Evolutionary conservation across 2,888 invertebrate genomes (phyloP), one percentile per base, ranked within the genome.

Genomic region (Mactromeris polynyma): DNA sequence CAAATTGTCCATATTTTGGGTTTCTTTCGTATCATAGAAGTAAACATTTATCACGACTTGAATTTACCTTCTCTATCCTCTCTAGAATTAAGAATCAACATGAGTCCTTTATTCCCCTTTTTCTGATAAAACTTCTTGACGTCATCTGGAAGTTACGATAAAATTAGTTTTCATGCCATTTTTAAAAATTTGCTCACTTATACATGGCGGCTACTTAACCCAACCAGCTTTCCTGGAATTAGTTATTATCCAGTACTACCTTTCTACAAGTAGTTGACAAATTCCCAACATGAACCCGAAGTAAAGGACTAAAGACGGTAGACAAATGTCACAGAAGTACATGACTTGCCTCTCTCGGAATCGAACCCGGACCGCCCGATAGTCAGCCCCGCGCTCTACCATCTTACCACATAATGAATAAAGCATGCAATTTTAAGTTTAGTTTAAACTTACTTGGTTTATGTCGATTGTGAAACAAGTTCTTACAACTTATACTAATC

Each of bases 21-120:
- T n/a, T n/a, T n/a, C n/a, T n/a, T n/a, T n/a, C n/a, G n/a, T n/a
- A n/a, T n/a, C n/a, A n/a, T n/a, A n/a, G n/a, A n/a, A n/a, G n/a
- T n/a, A n/a, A n/a, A 54, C 17, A 17, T 54, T 54, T 54, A 4
- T 46, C 46, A n/a, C n/a, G n/a, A n/a, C n/a, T n/a, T n/a, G n/a
- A 14, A 58, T 58, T 80, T 89, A 93, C 92, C 92, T 58, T 38
- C 51, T 42, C 93, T 88, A 19, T 90, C 83, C 51, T 92, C 85
- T 36, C 64, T 77, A 40, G 82, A 90, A 73, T 91, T 90, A 6
- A 92, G 80, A 38, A 93, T 91, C 42, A 93, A 79, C 31, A 91
- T 26, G 0, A 89, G 82, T 36, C 92, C 93, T 51, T 64, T 91
- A 73, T 93, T 91, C 2, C 87, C 88, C 2, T 36, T 17, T 7